Base-by-base conservation (phyloP, 2,888 invertebrate genomes). In the Stegana nigrithorax region DNA sequence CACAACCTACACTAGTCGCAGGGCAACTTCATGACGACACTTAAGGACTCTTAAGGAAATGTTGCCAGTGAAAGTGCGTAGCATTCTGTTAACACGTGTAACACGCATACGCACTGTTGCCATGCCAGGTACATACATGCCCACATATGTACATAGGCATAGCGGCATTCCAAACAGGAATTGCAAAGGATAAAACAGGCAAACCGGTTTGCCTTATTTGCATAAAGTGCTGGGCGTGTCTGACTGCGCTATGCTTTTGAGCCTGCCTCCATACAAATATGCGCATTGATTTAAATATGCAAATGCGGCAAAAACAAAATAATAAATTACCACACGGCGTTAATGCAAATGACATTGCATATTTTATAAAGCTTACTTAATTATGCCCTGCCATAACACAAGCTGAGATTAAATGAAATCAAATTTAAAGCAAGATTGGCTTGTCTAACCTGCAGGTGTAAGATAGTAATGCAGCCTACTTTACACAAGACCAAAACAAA, bases 1-100 rank as follows among this genome's bases (percentile, higher is more conserved):
- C 75, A 66, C 73, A 75, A 69, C 76, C 71, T 72, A 72, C 71
- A 73, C 66, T 14, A 51, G 14, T 51, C 19, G 45, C 4, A 45
- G 12, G 21, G 23, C 45, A 23, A 45, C 45, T 12, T 12, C 14
- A 23, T 23, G 26, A 26, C 26, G 14, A 25, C 25, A 25, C 45
- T 50, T 26, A 50, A 50, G 50, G 50, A 50, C 50, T 26, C 50
- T 50, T 50, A 50, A 50, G 50, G 25, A 50, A 50, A 50, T 50
- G 25, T 50, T 50, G 50, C 23, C 50, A 26, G 50, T 25, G 23
- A 50, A 50, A 50, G 50, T 50, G 50, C 4, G 12, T 39, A 32
- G 10, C 5, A n/a, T 8, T 10, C 4, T 26, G 12, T 25, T 14
- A 25, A 50, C n/a, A 47, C 8, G 47, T 45, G 45, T n/a, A 47